Base-by-base conservation (phyloP, 2,113 vertebrate genomes). In the Sinocyclocheilus maitianheensis region DNA sequence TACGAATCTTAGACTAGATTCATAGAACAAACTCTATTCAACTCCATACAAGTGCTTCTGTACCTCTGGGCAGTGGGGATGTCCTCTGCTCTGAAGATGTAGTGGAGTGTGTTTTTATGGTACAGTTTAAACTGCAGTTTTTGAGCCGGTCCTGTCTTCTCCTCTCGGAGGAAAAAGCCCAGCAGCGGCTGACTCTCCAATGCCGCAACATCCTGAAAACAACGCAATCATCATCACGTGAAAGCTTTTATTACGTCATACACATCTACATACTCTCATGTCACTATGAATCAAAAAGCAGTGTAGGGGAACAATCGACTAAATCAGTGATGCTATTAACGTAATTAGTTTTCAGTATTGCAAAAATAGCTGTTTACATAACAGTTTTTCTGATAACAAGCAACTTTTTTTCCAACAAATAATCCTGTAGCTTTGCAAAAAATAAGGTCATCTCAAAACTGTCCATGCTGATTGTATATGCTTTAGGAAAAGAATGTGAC, bases 101-200 rank as follows among this genome's bases (percentile, higher is more conserved):
- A 97, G 94, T 96, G 96, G 86, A 98, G 93, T 60, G 96, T 97
- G 92, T 96, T 96, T 95, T 99, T 98, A 94, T 99, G 98, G 90
- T 97, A 94, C 83, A 99, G 94, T 85, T 97, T 97, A 90, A 99
- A 98, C 83, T 97, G 94, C 8, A 91, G 83, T 91, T 94, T 95
- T 16, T 96, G 92, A 22, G 86, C 85, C 0, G 92, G 88, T 76
- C 96, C 96, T 5, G 93, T 92, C 48, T 93, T 94, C 89, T 98
- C 97, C 24, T 94, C 96, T 90, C 95, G 94, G 78, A 97, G 92
- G 93, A 96, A 94, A 53, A 99, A 99, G 82, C 98, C 98, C 51
- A 99, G 89, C 89, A 99, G 93, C 58, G 98, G 97, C 63, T 98
- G 97, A 90, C 98, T 99, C 92, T 99, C 97, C 90, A 97, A 91